A percentile compares a stretch with the other conserved stretches of the same genome.
phyloP scores from a whole-genome alignment of 2,113 vertebrate genomes.

The Sorex araneus region DNA sequence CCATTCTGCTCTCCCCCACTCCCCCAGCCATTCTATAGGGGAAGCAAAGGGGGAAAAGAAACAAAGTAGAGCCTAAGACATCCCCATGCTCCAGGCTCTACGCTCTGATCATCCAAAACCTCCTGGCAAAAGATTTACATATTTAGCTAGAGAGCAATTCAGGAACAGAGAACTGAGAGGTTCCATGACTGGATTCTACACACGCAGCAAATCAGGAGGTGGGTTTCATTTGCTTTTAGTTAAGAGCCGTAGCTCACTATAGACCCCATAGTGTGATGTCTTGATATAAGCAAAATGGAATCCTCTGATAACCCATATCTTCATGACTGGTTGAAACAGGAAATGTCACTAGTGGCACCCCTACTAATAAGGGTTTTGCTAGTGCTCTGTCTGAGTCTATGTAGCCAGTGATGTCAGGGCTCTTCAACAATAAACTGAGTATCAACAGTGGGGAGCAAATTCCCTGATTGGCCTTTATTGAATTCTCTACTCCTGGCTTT shows the following conservation, averaged over 20 bases:
- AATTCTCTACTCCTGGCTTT: background rate
- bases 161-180: background rate
- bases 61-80: background rate
- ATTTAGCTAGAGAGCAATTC: background rate
- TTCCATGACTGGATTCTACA: background rate
- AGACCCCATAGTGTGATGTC: background rate
- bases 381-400: background rate
- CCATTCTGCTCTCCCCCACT: background rate
- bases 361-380: background rate
- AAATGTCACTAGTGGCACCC: background rate
- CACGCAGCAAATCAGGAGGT: background rate
- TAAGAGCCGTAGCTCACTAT: background rate
- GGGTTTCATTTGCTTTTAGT: background rate
- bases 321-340: background rate
- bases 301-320: background rate
- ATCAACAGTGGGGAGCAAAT: rapidly evolving
- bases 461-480: background rate
- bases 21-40: background rate
- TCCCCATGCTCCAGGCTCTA: background rate
- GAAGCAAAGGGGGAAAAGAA: background rate
- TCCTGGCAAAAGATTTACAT: background rate
- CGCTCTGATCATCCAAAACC: background rate
- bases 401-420: background rate
- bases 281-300: slow-evolving; percentile 36
- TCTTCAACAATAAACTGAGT: background rate